phyloP scores from a whole-genome alignment of 2,888 invertebrate genomes.

The Drosophila greeni region DNA sequence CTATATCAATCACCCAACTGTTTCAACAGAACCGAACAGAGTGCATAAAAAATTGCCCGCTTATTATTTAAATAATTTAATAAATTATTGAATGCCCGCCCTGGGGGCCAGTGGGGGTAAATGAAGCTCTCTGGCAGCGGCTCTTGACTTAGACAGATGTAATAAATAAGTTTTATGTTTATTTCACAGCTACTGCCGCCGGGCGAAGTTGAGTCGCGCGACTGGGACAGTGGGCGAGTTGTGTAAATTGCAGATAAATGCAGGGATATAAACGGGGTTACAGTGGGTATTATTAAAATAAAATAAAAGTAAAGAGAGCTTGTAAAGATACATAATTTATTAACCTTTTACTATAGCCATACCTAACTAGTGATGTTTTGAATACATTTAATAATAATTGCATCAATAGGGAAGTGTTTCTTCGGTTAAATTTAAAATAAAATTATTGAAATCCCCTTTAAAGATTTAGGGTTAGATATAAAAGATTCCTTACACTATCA shows the following conservation, averaged over 20 bases:
- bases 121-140: slow-evolving; percentile 13
- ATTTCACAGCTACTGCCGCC: slow-evolving; percentile 54
- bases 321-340: too few relatives aligned
- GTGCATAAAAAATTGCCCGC: slow-evolving; percentile 33
- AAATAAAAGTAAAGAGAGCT: background rate
- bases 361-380: background rate
- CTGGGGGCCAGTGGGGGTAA: slow-evolving; percentile 10
- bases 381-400: background rate
- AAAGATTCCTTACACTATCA: too few relatives aligned
- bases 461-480: too few relatives aligned
- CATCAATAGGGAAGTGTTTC: too few relatives aligned
- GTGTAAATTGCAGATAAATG: slow-evolving; percentile 21
- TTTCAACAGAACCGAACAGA: slow-evolving; percentile 12
- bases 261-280: background rate
- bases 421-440: too few relatives aligned
- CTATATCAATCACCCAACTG: slow-evolving; percentile 39
- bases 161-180: slow-evolving; percentile 59
- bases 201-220: slow-evolving; percentile 27
- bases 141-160: slow-evolving; percentile 26
- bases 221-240: slow-evolving; percentile 32
- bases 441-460: too few relatives aligned
- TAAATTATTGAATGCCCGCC: slow-evolving; percentile 57
- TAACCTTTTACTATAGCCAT: background rate
- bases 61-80: slow-evolving; percentile 65
- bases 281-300: background rate